These are phyloP conservation scores for Mesaphorura yosii DNA, from an alignment of 1,140 invertebrate species.

Conservation along the genomic window DNA sequence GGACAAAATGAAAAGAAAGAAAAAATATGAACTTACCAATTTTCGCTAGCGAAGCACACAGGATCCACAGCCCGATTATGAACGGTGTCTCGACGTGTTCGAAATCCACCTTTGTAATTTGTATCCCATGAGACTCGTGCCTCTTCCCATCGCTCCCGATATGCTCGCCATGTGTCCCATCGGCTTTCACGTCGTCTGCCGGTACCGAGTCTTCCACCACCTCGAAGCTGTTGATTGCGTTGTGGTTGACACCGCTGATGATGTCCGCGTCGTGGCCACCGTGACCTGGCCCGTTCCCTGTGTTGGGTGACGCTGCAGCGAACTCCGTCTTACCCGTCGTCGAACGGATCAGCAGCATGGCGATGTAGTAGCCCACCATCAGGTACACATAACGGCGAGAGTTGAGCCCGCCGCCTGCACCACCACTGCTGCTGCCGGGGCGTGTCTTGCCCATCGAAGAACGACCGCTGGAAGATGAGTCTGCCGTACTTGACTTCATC, in stretches of 20 bases:
- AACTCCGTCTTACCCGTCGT: not conserved
- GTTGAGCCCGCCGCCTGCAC: too few species aligned
- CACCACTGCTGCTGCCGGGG: too few species aligned
- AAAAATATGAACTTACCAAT: conserved; percentile 59
- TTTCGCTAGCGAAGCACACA: conserved; percentile 85
- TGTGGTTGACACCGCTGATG: too few species aligned
- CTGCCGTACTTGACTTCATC: too few species aligned
- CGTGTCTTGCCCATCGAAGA: too few species aligned
- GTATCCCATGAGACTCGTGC: conserved; percentile 34
- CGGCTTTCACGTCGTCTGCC: too few species aligned
- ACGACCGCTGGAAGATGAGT: too few species aligned
- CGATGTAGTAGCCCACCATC: conserved; percentile 26
- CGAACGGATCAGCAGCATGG: conserved; percentile 14
- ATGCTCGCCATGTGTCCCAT: too few species aligned
- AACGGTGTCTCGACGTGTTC: conserved; percentile 78
- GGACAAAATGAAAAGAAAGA: not conserved
- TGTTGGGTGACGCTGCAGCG: not conserved
- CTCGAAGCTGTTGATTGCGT: too few species aligned
- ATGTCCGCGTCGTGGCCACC: not conserved
- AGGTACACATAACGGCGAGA: conserved; percentile 25
- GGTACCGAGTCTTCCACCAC: too few species aligned
- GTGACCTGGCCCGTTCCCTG: conserved; percentile 1
- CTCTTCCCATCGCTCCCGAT: too few species aligned
- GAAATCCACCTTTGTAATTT: conserved; percentile 72
- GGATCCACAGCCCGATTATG: conserved; percentile 86